These are phyloP conservation scores for Eupithecia centaureata DNA, from an alignment of 2,888 invertebrate species.

Conservation along the genomic window DNA sequence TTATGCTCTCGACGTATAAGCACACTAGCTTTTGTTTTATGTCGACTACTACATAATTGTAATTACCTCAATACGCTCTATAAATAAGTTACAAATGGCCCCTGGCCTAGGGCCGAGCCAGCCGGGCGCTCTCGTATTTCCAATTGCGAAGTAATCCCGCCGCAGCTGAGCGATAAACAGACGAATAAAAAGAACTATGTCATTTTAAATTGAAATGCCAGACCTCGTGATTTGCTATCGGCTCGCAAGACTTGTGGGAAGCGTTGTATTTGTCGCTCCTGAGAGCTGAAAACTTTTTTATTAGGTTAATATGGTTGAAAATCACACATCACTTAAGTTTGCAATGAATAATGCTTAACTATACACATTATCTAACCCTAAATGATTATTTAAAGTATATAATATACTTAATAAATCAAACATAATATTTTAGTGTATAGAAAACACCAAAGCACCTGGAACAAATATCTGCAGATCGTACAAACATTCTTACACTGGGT, in stretches of 20 bases:
- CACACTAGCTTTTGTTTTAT: too few relatives aligned
- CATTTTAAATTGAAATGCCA: constrained; percentile 43
- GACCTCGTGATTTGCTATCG: constrained; percentile 36
- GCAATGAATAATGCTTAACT: too few relatives aligned
- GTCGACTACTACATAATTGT: too few relatives aligned
- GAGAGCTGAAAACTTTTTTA: background rate
- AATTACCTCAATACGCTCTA: background rate
- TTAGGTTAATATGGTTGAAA: background rate
- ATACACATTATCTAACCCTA: too few relatives aligned
- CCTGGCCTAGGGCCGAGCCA: background rate
- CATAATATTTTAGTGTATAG: too few relatives aligned
- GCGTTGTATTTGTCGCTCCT: background rate
- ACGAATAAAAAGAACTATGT: constrained; percentile 40
- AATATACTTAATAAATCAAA: too few relatives aligned
- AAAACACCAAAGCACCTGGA: too few relatives aligned
- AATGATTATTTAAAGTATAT: too few relatives aligned
- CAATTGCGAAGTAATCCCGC: constrained; percentile 46
- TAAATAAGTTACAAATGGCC: background rate
- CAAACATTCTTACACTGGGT: too few relatives aligned
- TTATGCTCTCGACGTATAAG: too few relatives aligned
- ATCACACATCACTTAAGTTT: background rate
- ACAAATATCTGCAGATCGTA: too few relatives aligned
- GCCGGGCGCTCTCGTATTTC: constrained; percentile 31
- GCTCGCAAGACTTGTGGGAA: background rate
- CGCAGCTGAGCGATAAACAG: constrained; percentile 43